These are phyloP conservation scores for Elymnias hypermnestra DNA, from an alignment of 1,140 invertebrate genomes.

Conservation along the genomic window DNA sequence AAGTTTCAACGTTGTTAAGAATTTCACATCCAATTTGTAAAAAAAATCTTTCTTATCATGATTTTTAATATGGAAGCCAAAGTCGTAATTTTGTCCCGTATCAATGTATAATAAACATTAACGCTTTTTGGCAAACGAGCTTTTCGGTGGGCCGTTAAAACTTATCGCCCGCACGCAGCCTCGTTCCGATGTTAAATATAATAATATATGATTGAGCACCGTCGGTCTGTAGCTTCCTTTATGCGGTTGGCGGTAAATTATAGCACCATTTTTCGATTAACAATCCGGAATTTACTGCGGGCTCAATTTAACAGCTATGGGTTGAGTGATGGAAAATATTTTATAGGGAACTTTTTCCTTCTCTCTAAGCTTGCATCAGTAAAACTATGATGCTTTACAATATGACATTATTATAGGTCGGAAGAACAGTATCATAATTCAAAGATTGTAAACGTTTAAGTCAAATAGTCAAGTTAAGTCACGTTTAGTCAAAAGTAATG, in stretches of 20 bases:
- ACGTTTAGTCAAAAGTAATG: no score
- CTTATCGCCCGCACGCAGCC: constrained; percentile 21
- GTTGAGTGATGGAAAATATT: not conserved
- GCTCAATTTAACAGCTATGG: not conserved
- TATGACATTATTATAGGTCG: no score
- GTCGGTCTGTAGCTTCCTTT: constrained; percentile 8
- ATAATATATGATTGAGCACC: constrained; percentile 18
- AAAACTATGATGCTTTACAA: no score
- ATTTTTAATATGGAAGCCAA: not conserved
- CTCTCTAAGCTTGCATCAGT: no score
- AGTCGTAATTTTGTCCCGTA: constrained; percentile 1
- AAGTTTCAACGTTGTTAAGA: no score
- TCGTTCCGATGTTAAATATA: constrained; percentile 16
- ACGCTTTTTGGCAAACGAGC: constrained; percentile 24
- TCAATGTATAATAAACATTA: constrained; percentile 16
- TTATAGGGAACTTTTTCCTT: no score
- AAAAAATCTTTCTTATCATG: constrained; percentile 1
- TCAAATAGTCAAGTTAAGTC: no score
- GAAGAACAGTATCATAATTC: no score
- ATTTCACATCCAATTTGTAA: no score
- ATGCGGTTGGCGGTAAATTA: constrained; percentile 7
- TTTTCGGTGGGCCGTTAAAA: constrained; percentile 23
- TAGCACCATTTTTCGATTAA: constrained; percentile 10
- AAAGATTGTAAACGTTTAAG: no score
- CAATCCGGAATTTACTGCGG: constrained; percentile 2